A percentile compares a stretch with the other conserved stretches of the same genome.
Evolutionary conservation across 2,797 vertebrate genomes (phyloP).

Genomic region (Loriculus beryllinus): DNA sequence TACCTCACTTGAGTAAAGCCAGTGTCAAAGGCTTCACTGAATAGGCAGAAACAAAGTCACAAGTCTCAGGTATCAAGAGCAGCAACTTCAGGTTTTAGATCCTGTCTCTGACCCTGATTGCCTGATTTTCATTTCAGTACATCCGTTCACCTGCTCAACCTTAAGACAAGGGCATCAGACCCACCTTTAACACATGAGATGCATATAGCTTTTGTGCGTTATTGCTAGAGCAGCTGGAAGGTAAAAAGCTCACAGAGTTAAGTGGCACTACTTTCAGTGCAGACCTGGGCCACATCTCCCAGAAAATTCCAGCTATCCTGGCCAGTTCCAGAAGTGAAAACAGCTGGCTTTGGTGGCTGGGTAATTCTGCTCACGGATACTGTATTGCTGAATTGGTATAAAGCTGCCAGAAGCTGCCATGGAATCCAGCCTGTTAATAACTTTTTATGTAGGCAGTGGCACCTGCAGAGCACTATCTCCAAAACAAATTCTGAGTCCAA

Average conservation of each 20-base stretch:
- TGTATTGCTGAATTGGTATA: neutral
- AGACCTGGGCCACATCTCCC: neutral
- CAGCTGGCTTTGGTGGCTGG: neutral
- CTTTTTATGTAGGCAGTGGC: neutral
- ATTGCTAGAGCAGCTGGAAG: neutral
- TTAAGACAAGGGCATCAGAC: neutral
- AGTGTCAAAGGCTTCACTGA: neutral
- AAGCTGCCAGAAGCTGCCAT: neutral
- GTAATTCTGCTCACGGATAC: neutral
- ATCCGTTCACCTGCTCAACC: neutral
- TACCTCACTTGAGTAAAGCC: neutral
- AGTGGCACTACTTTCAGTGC: neutral
- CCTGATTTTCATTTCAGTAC: neutral
- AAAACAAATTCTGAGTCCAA: constrained; percentile 13
- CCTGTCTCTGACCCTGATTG: neutral
- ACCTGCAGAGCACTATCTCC: neutral
- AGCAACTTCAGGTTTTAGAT: neutral
- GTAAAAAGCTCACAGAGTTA: neutral
- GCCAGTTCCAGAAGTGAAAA: neutral
- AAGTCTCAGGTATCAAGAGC: neutral
- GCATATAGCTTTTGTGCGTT: neutral
- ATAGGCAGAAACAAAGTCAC: neutral
- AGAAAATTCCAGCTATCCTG: neutral
- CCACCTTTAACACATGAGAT: neutral
- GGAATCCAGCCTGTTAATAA: neutral